Evolutionary conservation across 2,797 vertebrate genomes (phyloP), one percentile per base, ranked within the genome.

Genomic region (Oryzias sinensis): DNA sequence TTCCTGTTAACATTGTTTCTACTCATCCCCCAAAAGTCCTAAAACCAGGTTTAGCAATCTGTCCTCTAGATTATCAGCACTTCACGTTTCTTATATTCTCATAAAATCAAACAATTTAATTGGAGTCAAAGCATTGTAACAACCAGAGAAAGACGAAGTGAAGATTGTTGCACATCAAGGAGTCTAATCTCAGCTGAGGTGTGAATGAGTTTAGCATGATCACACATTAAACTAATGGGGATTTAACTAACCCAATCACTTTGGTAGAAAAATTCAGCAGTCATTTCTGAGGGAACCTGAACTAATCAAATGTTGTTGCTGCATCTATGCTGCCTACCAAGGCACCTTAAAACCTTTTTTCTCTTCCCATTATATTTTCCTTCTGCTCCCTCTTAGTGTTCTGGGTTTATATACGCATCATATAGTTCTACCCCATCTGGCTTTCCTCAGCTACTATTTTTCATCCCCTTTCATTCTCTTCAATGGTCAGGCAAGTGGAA

Each of bases 11-110:
- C 48, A 9, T 33, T 33, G 11, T 9, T 11, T 9, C 8, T 11
- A 11, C 29, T 33, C 29, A 33, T 11, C 8, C 29, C 8, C 29
- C 2, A 33, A 33, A 33, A 33, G 8, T 33, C 29, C 29, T 33
- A 11, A 33, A 33, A 33, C 9, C 29, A 11, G 8, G 29, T 33
- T 11, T 33, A 33, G 14, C 44, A 24, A 16, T 55, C 62, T 72
- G 50, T 55, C 55, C 20, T 81, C 60, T 63, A 74, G 61, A 77
- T 63, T 73, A 58, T 37, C 56, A 61, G 70, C 72, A 75, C 53
- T 72, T 67, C 33, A 57, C 44, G 37, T 57, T 56, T 74, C 47
- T 71, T 65, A 82, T 85, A 77, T 77, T 74, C 65, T 17, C 68
- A 54, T 72, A 33, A 33, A 33, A 33, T 33, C 33, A 9, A 33